phyloP scores from a whole-genome alignment of 2,888 invertebrate genomes.

The Cephus rjabovi region DNA sequence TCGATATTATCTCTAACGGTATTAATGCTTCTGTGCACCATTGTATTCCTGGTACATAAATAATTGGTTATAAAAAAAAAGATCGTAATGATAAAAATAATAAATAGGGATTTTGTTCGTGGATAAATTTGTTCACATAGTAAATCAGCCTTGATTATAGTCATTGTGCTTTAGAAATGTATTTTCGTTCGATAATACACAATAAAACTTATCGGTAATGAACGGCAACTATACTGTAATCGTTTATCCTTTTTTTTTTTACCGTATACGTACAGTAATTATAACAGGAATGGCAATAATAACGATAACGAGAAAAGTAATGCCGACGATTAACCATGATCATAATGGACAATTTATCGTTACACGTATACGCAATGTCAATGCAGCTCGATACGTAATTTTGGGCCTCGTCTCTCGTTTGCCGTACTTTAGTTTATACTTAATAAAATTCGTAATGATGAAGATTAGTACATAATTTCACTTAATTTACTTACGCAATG shows the following conservation, averaged over 20 bases:
- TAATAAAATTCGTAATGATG: constrained; percentile 21
- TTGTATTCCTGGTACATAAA: too few relatives aligned
- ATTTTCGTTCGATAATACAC: constrained; percentile 22
- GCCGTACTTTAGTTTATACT: neutral
- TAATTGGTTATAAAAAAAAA: too few relatives aligned
- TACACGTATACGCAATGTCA: constrained; percentile 4
- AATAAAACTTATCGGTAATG: constrained; percentile 22
- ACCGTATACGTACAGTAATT: constrained; percentile 4
- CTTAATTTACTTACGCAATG: constrained; percentile 10
- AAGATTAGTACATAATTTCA: constrained; percentile 19
- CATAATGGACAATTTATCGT: constrained; percentile 5
- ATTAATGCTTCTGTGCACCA: too few relatives aligned
- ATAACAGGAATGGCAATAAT: constrained; percentile 1
- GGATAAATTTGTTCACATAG: neutral
- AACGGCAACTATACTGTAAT: constrained; percentile 20
- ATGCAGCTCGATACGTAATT: constrained; percentile 18
- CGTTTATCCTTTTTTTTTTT: neutral
- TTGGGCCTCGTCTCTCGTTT: constrained; percentile 11
- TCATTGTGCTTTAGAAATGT: constrained; percentile 24
- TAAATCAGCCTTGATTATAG: constrained; percentile 7
- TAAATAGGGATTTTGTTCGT: too few relatives aligned
- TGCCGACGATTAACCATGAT: constrained; percentile 6
- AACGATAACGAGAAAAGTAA: constrained; percentile 3
- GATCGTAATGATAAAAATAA: too few relatives aligned
- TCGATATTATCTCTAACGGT: too few relatives aligned